phyloP scores from a whole-genome alignment of 2,888 invertebrate species.

The Phymatocera aterrima region DNA sequence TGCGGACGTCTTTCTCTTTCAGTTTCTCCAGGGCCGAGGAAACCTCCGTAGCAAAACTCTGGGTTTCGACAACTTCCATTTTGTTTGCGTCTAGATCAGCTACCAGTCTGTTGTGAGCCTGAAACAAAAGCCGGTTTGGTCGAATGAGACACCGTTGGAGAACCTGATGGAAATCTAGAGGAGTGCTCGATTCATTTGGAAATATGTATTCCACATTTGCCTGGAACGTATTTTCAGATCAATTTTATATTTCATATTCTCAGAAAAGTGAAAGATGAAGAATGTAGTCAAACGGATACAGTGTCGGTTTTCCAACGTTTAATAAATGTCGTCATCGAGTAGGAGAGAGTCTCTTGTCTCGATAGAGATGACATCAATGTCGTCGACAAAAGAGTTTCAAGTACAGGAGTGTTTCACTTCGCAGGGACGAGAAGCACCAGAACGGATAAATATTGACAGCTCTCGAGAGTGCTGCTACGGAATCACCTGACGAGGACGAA shows the following conservation, averaged over 20 bases:
- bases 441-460: conserved; percentile 42
- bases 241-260: no score
- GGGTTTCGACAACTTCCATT: conserved; percentile 90
- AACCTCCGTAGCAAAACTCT: conserved; percentile 94
- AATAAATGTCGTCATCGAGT: conserved; percentile 15
- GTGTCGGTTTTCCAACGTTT: neutral
- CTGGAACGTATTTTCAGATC: neutral
- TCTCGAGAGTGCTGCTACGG: conserved; percentile 21
- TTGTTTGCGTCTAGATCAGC: conserved; percentile 89
- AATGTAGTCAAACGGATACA: neutral
- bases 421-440: neutral
- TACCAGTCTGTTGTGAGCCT: conserved; percentile 93
- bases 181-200: neutral
- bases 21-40: conserved; percentile 86
- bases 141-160: neutral
- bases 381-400: conserved; percentile 41
- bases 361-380: conserved; percentile 31
- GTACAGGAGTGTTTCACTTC: conserved; percentile 14
- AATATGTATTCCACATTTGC: neutral
- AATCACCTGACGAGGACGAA: conserved; percentile 2
- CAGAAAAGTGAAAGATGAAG: neutral
- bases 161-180: neutral
- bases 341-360: conserved; percentile 22
- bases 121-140: conserved; percentile 54
- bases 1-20: conserved; percentile 93